A percentile compares a stretch with the other conserved stretches of the same genome.
These are phyloP conservation scores for Toxotes lorentzi DNA, from an alignment of 2,797 vertebrate genomes.

Conservation along the genomic window DNA sequence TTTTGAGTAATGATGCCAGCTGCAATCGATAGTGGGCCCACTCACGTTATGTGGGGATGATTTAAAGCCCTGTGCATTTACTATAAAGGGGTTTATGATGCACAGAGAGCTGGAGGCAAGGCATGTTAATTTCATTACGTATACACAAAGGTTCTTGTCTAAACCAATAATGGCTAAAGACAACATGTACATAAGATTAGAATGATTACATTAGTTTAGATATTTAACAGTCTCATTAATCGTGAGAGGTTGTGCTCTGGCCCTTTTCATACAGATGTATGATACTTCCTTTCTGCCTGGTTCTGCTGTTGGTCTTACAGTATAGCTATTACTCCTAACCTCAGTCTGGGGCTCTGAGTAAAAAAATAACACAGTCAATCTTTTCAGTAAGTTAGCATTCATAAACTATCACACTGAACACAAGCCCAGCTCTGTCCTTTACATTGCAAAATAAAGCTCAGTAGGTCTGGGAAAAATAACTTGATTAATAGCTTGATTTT, in stretches of 20 bases:
- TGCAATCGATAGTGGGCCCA: slow-evolving; percentile 58
- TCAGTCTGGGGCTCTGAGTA: slow-evolving; percentile 5
- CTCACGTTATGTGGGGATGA: slow-evolving; percentile 40
- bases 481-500: neutral
- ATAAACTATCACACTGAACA: slow-evolving; percentile 30
- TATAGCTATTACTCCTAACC: neutral
- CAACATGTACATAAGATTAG: slow-evolving; percentile 20
- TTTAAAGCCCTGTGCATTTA: slow-evolving; percentile 55
- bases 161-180: slow-evolving; percentile 27
- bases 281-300: neutral
- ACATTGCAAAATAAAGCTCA: slow-evolving; percentile 44
- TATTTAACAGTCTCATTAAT: slow-evolving; percentile 21
- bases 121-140: slow-evolving; percentile 50
- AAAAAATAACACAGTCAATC: slow-evolving; percentile 30
- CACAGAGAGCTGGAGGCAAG: slow-evolving; percentile 22
- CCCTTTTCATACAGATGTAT: slow-evolving; percentile 16
- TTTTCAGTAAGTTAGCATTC: slow-evolving; percentile 37
- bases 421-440: slow-evolving; percentile 42
- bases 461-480: slow-evolving; percentile 23
- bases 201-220: slow-evolving; percentile 37
- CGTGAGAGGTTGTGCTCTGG: neutral
- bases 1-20: slow-evolving; percentile 57
- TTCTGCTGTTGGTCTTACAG: slow-evolving; percentile 30
- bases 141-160: slow-evolving; percentile 41
- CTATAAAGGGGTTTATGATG: slow-evolving; percentile 54